Conservation (phyloP, 2,113 vertebrate genomes). For the Ciconia stormi region DNA sequence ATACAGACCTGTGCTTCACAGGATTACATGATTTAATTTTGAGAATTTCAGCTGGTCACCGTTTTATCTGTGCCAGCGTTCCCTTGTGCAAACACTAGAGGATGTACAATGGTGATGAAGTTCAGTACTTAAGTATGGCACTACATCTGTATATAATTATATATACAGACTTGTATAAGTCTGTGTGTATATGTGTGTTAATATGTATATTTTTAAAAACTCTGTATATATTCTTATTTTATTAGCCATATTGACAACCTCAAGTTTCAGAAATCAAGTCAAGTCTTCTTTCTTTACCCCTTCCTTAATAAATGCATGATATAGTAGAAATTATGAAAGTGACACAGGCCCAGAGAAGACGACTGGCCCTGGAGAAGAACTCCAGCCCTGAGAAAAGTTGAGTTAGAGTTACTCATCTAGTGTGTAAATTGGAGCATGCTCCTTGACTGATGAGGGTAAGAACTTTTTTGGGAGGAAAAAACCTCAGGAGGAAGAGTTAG, state of each 20-base stretch:
- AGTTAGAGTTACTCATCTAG: not conserved
- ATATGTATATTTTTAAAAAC: fast-evolving
- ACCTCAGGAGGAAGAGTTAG: conserved; percentile 12
- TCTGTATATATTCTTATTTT: not conserved
- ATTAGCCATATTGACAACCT: not conserved
- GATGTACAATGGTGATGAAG: not conserved
- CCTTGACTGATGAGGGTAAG: conserved; percentile 7
- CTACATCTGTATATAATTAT: not conserved
- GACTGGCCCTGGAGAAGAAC: not conserved
- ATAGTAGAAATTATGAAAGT: not conserved
- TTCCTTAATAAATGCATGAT: not conserved
- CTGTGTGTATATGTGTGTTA: not conserved
- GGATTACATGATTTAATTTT: not conserved
- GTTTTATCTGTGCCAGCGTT: not conserved
- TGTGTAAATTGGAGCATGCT: conserved; percentile 31
- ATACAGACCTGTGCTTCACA: not conserved
- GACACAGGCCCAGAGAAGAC: not conserved
- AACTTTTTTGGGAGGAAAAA: not conserved
- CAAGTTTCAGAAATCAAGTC: not conserved
- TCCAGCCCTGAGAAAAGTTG: not conserved
- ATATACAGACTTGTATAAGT: not conserved
- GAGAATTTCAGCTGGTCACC: not conserved
- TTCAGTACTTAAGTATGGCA: not conserved
- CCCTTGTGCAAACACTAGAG: not conserved
- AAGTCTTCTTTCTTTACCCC: not conserved